Percentiles rank a stretch among this genome's conserved stretches.
phyloP scores from a whole-genome alignment of 92 coral and sea anemone species.

The Umimayanthus chanpuru region DNA sequence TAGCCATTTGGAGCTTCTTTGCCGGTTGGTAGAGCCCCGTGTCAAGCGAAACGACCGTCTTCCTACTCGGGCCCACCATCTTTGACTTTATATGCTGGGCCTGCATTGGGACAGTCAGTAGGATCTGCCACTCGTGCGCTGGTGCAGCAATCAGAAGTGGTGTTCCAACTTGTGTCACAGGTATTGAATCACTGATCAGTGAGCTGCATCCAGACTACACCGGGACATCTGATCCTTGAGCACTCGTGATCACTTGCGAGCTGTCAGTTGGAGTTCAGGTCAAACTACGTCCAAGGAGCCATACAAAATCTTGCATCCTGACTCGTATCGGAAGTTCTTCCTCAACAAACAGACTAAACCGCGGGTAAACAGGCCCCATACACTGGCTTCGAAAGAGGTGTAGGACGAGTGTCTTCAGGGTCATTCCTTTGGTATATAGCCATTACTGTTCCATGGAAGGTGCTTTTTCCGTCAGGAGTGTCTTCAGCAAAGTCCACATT shows the following conservation, averaged over 20 bases:
- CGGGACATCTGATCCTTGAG: not conserved
- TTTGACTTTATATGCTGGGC: constrained; percentile 49
- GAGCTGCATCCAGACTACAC: not conserved
- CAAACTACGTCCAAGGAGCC: constrained; percentile 53
- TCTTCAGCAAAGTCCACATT: constrained; percentile 71
- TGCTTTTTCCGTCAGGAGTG: constrained; percentile 60
- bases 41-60: constrained; percentile 6
- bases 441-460: constrained; percentile 67
- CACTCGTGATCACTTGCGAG: not conserved
- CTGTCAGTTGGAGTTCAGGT: constrained; percentile 22
- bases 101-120: constrained; percentile 53
- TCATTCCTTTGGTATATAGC: constrained; percentile 58
- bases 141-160: not conserved
- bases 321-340: constrained; percentile 54
- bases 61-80: no score
- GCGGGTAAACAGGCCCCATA: constrained; percentile 43
- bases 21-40: constrained; percentile 55
- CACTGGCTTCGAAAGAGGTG: constrained; percentile 42
- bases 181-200: not conserved
- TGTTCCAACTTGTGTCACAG: constrained; percentile 39
- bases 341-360: constrained; percentile 17
- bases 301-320: constrained; percentile 51
- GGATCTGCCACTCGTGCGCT: constrained; percentile 65
- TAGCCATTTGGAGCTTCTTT: constrained; percentile 55
- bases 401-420: no score